Evolutionary conservation across 2,113 vertebrate genomes (phyloP), one percentile per base, ranked within the genome.

Genomic region (Oncorhynchus kisutch): DNA sequence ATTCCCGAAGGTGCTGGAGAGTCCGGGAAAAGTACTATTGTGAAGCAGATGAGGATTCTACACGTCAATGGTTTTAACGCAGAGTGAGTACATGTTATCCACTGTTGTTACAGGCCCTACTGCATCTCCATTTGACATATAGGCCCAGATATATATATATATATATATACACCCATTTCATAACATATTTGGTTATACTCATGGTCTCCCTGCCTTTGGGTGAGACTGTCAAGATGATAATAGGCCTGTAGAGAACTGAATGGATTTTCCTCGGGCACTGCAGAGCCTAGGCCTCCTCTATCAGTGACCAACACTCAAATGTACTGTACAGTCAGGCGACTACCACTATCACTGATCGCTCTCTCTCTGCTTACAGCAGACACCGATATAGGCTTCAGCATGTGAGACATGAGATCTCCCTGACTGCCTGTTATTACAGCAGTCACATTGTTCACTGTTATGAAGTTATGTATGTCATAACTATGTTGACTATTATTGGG

Each of bases 51-150:
- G 98, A 94, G 92, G 92, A 99, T 99, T 79, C 95, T 99, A 88
- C 98, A 99, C 85, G 98, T 99, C 92, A 98, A 99, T 87, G 98
- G 98, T 89, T 99, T 99, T 93, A 99, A 99, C 92, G 96, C 98
- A 78, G 98, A 99, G 98, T 99, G 96, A 99, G 97, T 93, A 69
- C 72, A 45, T 66, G 65, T 5, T 70, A 59, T 70, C 57, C 70
- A 34, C 81, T 79, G 75, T 75, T 49, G 60, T 54, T 7, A 34
- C n/a, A 39, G 45, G 57, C 9, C 9, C 9, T 3, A 18, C 51
- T 54, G 51, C 3, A 18, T 54, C 51, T 54, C 16, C 51, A 54
- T 54, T 18, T 54, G 1, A 54, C 51, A 54, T 18, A 54, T 18
- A 54, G 51, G 51, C 51, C 16, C 13, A 18, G 14, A 69, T 54